Percentiles rank a stretch among this genome's conserved stretches.
phyloP scores from a whole-genome alignment of 2,797 vertebrate genomes.

The Pempheris klunzingeri region DNA sequence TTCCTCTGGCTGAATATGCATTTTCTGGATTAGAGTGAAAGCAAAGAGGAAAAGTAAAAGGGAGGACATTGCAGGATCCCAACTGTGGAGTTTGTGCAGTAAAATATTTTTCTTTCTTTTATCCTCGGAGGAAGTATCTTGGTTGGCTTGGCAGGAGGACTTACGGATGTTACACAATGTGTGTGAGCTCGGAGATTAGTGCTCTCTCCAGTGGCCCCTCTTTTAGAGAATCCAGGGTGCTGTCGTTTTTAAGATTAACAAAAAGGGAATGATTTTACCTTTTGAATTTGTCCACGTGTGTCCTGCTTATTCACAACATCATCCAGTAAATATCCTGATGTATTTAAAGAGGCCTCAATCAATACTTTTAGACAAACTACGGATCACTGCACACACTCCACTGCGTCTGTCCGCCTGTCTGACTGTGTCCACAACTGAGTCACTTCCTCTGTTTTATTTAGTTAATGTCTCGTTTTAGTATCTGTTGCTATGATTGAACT shows the following conservation, averaged over 20 bases:
- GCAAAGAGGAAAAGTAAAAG: conserved; percentile 32
- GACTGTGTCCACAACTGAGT: no score
- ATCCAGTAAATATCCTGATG: no score
- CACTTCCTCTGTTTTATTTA: no score
- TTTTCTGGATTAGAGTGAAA: conserved; percentile 72
- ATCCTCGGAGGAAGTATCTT: conserved; percentile 63
- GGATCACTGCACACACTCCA: no score
- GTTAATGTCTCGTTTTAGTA: no score
- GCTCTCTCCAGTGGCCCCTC: conserved; percentile 33
- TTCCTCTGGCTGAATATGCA: conserved; percentile 74
- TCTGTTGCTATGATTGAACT: no score
- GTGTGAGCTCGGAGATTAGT: conserved; percentile 69
- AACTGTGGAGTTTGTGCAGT: conserved; percentile 54
- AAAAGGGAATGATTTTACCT: conserved; percentile 32
- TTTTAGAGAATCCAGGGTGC: conserved; percentile 43
- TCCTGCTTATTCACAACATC: no score
- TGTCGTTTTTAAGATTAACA: conserved; percentile 53
- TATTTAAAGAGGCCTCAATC: no score
- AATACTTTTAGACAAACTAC: no score
- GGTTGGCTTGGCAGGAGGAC: conserved; percentile 67
- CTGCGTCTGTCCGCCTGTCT: neutral
- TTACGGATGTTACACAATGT: conserved; percentile 64
- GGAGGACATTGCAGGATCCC: conserved; percentile 56
- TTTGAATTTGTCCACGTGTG: conserved; percentile 7
- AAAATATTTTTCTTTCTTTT: conserved; percentile 58